Percentiles rank a stretch among this genome's conserved stretches.
Evolutionary conservation across 2,797 vertebrate species (phyloP).

Genomic region (Melanotaenia pygmaea): DNA sequence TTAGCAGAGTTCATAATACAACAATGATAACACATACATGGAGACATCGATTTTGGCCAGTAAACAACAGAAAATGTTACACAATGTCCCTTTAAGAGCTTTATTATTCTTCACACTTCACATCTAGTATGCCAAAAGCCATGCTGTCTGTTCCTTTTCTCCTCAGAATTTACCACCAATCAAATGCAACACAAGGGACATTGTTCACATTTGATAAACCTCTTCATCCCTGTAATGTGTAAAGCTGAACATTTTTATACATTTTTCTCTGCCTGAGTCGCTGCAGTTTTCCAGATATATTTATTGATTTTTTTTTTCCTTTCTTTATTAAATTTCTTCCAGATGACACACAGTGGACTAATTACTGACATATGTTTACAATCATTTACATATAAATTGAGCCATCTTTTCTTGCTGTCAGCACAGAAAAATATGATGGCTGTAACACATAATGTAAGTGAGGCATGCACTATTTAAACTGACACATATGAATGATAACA

Average conservation of each 20-base stretch:
- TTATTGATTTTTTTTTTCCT: background rate
- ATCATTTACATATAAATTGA: background rate
- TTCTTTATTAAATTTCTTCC: background rate
- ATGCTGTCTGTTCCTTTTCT: conserved; percentile 18
- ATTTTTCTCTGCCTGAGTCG: conserved; percentile 17
- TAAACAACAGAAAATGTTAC: too few relatives aligned
- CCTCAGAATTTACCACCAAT: conserved; percentile 43
- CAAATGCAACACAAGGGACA: conserved; percentile 40
- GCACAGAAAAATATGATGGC: background rate
- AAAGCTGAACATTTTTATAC: conserved; percentile 47
- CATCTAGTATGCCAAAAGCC: conserved; percentile 41
- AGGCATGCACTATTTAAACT: background rate
- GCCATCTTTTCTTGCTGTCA: background rate
- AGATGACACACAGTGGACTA: background rate
- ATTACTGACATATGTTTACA: background rate
- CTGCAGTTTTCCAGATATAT: background rate
- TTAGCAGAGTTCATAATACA: too few relatives aligned
- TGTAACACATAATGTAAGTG: background rate
- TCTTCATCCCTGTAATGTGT: conserved; percentile 50
- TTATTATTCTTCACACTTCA: conserved; percentile 27
- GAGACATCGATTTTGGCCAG: too few relatives aligned
- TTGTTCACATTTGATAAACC: conserved; percentile 54
- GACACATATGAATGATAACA: background rate
- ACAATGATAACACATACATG: too few relatives aligned
- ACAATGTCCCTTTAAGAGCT: background rate